Conservation (phyloP, 2,113 vertebrate genomes). For the Cynoglossus semilaevis region DNA sequence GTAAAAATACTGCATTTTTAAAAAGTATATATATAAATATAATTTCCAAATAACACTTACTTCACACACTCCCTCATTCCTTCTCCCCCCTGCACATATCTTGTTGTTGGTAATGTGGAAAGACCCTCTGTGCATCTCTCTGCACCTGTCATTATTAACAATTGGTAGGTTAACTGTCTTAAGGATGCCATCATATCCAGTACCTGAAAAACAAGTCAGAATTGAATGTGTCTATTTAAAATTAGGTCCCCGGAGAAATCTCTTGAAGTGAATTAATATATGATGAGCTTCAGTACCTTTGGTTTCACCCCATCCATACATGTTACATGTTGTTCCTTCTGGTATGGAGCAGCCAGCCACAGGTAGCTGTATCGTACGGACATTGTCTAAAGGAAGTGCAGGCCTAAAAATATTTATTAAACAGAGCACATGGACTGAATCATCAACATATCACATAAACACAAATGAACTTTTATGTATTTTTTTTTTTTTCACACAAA, state of each 20-base stretch:
- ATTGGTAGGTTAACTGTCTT: conserved; percentile 85
- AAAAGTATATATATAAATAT: too few species aligned
- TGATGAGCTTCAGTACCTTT: conserved; percentile 83
- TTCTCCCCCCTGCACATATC: conserved; percentile 90
- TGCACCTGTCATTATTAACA: conserved; percentile 86
- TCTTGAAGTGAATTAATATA: conserved; percentile 8
- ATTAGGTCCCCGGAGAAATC: neutral
- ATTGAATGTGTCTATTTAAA: neutral
- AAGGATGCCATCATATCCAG: conserved; percentile 84
- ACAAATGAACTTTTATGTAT: too few species aligned
- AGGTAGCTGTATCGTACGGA: conserved; percentile 87
- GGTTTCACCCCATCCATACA: conserved; percentile 97
- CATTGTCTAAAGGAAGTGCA: conserved; percentile 82
- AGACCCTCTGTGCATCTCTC: conserved; percentile 86
- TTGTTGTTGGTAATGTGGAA: conserved; percentile 87
- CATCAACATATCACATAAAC: conserved; percentile 13
- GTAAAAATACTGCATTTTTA: too few species aligned
- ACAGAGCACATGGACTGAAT: conserved; percentile 21
- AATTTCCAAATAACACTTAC: too few species aligned
- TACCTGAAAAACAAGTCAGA: conserved; percentile 82
- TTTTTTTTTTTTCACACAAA: too few species aligned
- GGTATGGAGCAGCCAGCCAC: conserved; percentile 89
- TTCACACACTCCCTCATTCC: conserved; percentile 93
- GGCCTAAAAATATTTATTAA: conserved; percentile 73
- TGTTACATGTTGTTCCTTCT: conserved; percentile 87